Base-by-base conservation (phyloP, 2,113 vertebrate species). In the Hassar affinis region DNA sequence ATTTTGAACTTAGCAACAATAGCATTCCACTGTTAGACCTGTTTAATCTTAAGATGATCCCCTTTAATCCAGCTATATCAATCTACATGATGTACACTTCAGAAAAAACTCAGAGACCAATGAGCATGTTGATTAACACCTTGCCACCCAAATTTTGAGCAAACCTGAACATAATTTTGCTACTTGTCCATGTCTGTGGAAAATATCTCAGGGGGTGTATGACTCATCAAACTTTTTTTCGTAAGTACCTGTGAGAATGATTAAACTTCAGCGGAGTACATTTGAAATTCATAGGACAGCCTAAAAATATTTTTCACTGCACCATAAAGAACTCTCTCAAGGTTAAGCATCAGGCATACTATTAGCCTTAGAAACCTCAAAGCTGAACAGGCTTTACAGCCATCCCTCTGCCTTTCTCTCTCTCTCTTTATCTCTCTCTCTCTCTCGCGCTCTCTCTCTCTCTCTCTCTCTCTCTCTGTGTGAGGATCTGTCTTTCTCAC, bases 231-330 rank as follows among this genome's bases (percentile, higher is more conserved):
- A 52, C 15, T 6, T 30, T 51, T n/a, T 47, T 74, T 51, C 71
- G 51, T 17, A 74, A 51, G n/a, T 69, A 84, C 52, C 82, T 85
- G 78, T 72, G 62, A 76, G 59, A 81, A 68, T 51, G 62, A 85
- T 85, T 62, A 86, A 83, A 62, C 80, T 85, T 71, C 83, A 87
- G 83, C 85, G 83, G 85, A 83, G 81, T 54, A 74, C 51, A 59
- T 81, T 84, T 85, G 47, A 86, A 83, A 87, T 88, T 86, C 78
- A 81, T 80, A 81, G 27, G 38, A 30, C 56, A 80, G 68, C 68
- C 81, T 80, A 84, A 89, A 86, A 82, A 84, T 85, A 74, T 78
- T 62, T 82, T 69, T 51, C 62, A 71, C 47, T 80, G 78, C 69
- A 33, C 76, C 85, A 84, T 56, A 54, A 9, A 2, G 61, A 80